Conservation (phyloP, 2,113 vertebrate species). For the Pantherophis guttatus region DNA sequence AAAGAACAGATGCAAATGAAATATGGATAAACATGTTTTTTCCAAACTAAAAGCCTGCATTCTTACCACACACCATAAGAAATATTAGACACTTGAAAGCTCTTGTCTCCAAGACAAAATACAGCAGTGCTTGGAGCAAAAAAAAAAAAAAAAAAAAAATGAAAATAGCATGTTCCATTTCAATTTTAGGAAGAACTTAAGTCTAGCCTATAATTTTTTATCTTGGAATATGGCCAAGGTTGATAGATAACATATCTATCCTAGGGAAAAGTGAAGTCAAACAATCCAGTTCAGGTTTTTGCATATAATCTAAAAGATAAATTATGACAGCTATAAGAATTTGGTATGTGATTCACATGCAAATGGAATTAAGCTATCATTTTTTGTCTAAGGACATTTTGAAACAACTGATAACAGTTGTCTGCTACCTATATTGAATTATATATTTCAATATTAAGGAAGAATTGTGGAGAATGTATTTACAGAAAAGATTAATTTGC, state of each 20-base stretch:
- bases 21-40: neutral
- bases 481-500: neutral
- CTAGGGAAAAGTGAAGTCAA: neutral
- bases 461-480: neutral
- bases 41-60: neutral
- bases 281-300: neutral
- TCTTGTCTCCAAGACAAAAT: constrained; percentile 1
- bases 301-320: neutral
- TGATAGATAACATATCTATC: neutral
- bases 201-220: neutral
- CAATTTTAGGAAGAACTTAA: constrained; percentile 8
- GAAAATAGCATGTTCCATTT: constrained; percentile 2
- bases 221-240: constrained; percentile 2
- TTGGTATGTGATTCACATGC: neutral
- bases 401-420: neutral
- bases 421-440: neutral
- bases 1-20: neutral
- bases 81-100: neutral
- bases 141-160: constrained; percentile 32
- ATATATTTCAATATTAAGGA: neutral
- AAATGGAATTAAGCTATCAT: neutral
- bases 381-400: neutral
- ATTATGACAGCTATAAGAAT: neutral
- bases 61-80: neutral
- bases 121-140: neutral